A percentile compares a stretch with the other conserved stretches of the same genome.
These are phyloP conservation scores for Vulpes ferrilata DNA, from an alignment of 2,113 vertebrate genomes.

Conservation along the genomic window DNA sequence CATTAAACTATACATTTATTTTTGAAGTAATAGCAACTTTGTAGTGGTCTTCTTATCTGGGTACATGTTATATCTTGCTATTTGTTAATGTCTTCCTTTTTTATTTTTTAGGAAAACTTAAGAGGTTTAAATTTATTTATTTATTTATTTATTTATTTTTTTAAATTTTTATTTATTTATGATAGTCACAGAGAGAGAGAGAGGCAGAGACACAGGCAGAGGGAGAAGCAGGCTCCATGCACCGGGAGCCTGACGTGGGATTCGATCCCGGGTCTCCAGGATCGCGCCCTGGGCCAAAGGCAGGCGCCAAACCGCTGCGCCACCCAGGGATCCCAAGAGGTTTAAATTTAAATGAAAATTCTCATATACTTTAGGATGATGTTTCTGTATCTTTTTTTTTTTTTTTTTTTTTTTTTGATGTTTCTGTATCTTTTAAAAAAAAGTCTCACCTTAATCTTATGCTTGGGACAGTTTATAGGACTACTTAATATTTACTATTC, in stretches of 20 bases:
- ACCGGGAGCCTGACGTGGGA: no score
- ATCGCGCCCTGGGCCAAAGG: no score
- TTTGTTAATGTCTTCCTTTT: slow-evolving; percentile 31
- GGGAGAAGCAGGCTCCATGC: no score
- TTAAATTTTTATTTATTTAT: no score
- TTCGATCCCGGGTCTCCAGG: no score
- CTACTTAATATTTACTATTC: not conserved
- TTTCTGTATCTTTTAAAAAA: not conserved
- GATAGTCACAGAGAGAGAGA: no score
- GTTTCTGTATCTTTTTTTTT: not conserved
- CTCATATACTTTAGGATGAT: not conserved
- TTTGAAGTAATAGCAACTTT: not conserved
- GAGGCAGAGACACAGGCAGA: no score
- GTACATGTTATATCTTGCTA: not conserved
- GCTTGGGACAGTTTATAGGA: slow-evolving; percentile 17
- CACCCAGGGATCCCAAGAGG: no score
- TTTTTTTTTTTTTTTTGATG: no score
- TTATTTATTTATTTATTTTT: no score
- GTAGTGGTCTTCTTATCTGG: not conserved
- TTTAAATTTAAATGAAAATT: slow-evolving; percentile 52
- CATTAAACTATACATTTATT: not conserved
- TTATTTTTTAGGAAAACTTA: slow-evolving; percentile 8
- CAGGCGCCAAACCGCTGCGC: no score
- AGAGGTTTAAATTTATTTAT: slow-evolving; percentile 35
- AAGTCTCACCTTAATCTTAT: not conserved